phyloP scores from a whole-genome alignment of 2,113 vertebrate genomes.

The Notechis scutatus region DNA sequence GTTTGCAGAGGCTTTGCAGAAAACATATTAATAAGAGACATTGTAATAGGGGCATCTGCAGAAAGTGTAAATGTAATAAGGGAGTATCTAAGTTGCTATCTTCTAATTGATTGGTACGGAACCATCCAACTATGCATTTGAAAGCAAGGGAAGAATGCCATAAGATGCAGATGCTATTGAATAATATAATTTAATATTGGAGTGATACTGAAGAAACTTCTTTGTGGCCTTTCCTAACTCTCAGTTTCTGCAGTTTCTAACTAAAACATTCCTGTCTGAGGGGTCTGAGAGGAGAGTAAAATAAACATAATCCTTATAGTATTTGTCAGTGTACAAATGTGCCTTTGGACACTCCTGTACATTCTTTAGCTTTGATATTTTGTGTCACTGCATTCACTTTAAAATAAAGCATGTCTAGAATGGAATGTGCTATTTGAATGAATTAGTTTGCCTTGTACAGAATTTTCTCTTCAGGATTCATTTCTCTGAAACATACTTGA shows the following conservation, averaged over 20 bases:
- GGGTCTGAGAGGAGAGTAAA: constrained; percentile 55
- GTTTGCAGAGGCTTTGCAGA: constrained; percentile 83
- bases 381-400: constrained; percentile 45
- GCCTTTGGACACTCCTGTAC: constrained; percentile 59
- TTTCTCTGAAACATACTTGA: constrained; percentile 59
- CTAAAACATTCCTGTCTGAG: constrained; percentile 59
- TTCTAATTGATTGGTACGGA: constrained; percentile 79
- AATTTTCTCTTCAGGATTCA: constrained; percentile 63
- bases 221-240: constrained; percentile 57
- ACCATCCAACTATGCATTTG: constrained; percentile 72
- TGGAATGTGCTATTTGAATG: constrained; percentile 36
- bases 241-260: constrained; percentile 54
- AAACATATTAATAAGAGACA: constrained; percentile 85
- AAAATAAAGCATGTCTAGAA: not conserved
- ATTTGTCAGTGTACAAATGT: constrained; percentile 60
- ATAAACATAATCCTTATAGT: constrained; percentile 57
- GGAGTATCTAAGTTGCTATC: constrained; percentile 67
- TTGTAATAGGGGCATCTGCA: constrained; percentile 75
- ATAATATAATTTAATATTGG: constrained; percentile 74
- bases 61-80: constrained; percentile 72
- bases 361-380: constrained; percentile 50
- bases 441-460: constrained; percentile 58
- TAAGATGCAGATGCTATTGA: constrained; percentile 74
- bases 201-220: constrained; percentile 59
- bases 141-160: constrained; percentile 70